Evolutionary conservation across 2,888 invertebrate genomes (phyloP), one percentile per base, ranked within the genome.

Genomic region (Chalcis sispes): DNA sequence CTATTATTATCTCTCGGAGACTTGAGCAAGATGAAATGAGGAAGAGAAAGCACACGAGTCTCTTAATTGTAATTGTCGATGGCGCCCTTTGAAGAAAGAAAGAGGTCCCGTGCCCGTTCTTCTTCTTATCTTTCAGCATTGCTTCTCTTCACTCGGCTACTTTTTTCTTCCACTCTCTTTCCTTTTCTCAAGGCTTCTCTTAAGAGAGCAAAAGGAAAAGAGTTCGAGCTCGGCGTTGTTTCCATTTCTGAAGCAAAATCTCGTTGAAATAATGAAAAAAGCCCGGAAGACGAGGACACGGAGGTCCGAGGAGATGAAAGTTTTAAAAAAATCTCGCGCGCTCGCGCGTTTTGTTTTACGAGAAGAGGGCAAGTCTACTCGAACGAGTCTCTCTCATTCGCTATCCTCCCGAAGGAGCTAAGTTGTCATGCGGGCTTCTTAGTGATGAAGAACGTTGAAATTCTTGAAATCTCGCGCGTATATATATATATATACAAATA

Each of bases 11-110:
- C n/a, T n/a, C n/a, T n/a, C n/a, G n/a, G n/a, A n/a, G n/a, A n/a
- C n/a, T n/a, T n/a, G n/a, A n/a, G n/a, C n/a, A 59, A 4, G 27
- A 13, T n/a, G 46, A 23, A 50, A 4, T 1, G 32, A 50, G 36
- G 18, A 18, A 10, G 4, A 1, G 42, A 42, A 40, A n/a, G n/a
- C n/a, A n/a, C 54, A 1, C 8, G 18, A 18, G 32, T 25, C 61
- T 72, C 61, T 72, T 62, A 76, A 71, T 76, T 61, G 66, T 56
- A 66, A 76, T 72, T 76, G 62, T 54, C 48, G 48, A 71, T 54
- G 46, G 48, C 70, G 48, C 70, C 52, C 48, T 25, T 56, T 40
- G 20, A 65, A 40, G 42, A 42, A 46, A 54, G 27, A 58, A 67
- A 32, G 58, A 58, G 54, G 42, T 46, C 10, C n/a, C n/a, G 3